Base-by-base conservation (phyloP, 2,113 vertebrate species). In the Platichthys stellatus region DNA sequence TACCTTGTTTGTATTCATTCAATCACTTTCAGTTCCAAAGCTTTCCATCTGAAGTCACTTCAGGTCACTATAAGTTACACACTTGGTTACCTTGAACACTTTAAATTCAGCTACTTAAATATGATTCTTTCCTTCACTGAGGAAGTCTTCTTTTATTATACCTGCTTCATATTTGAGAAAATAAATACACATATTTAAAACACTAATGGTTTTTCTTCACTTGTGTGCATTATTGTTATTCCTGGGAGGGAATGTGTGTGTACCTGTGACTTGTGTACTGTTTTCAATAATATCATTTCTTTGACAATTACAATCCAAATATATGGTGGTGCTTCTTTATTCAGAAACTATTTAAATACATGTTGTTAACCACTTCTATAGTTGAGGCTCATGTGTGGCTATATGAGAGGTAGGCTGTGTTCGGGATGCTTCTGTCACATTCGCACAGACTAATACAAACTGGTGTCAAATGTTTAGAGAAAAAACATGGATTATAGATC, bases 181-280 rank as follows among this genome's bases (percentile, higher is more conserved):
- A 86, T 90, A 89, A 92, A 92, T 69, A 67, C 77, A 80, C 73
- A 81, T 80, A 84, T 87, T 89, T 83, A 84, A 86, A 86, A 86
- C 68, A 58, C 58, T 53, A 69, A 1, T 47, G 57, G 45, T 20
- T 68, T 59, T 51, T 20, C 3, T 56, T 71, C 17, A n/a, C 0
- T 74, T 70, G 26, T 63, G 66, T 65, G 13, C 1, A 0, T 17
- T 49, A 1, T 45, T 24, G 1, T 10, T 38, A 14, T 56, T 11
- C 24, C 7, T 67, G 11, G 38, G 5, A 3, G 2, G 13, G 26
- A 24, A 24, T 67, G 21, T 53, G 61, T 76, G 11, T 66, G 1
- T 24, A 2, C 24, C 26, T 49, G 49, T 47, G 59, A 26, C n/a
- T 21, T 20, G 51, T n/a, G 35, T 43, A 43, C 40, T 43, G 40